phyloP scores from a whole-genome alignment of 2,888 invertebrate genomes.

The Melieria omissa region DNA sequence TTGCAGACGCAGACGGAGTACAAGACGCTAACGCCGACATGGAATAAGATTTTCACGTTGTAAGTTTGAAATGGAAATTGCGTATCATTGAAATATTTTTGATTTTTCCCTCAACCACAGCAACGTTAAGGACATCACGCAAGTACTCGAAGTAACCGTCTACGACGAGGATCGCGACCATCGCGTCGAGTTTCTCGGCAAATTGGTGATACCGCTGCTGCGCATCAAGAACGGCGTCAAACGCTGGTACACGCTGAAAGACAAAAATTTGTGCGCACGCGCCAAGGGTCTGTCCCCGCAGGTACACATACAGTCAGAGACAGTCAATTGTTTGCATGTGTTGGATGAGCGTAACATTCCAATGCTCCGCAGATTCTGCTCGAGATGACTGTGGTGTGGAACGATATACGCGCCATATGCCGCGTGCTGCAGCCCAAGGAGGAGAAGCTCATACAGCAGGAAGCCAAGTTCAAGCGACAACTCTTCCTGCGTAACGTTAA shows the following conservation, averaged over 20 bases:
- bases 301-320: slow-evolving; percentile 46
- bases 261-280: slow-evolving; percentile 87
- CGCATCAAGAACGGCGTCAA: slow-evolving; percentile 90
- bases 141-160: slow-evolving; percentile 93
- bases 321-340: too few relatives aligned
- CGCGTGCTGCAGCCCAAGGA: slow-evolving; percentile 95
- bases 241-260: slow-evolving; percentile 95
- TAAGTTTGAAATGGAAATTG: slow-evolving; percentile 68
- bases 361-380: slow-evolving; percentile 74
- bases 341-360: too few relatives aligned
- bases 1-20: slow-evolving; percentile 99
- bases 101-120: slow-evolving; percentile 63
- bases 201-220: slow-evolving; percentile 87
- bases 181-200: slow-evolving; percentile 97
- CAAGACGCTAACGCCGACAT: slow-evolving; percentile 94
- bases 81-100: neutral
- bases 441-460: slow-evolving; percentile 93
- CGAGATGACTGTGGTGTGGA: slow-evolving; percentile 93
- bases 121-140: slow-evolving; percentile 95
- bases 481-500: slow-evolving; percentile 94
- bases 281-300: slow-evolving; percentile 94
- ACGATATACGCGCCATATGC: slow-evolving; percentile 89
- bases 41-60: slow-evolving; percentile 99
- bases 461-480: slow-evolving; percentile 94
- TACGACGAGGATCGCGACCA: slow-evolving; percentile 98